Evolutionary conservation across 2,797 vertebrate species (phyloP), one percentile per base, ranked within the genome.

Genomic region (Chromis chromis): DNA sequence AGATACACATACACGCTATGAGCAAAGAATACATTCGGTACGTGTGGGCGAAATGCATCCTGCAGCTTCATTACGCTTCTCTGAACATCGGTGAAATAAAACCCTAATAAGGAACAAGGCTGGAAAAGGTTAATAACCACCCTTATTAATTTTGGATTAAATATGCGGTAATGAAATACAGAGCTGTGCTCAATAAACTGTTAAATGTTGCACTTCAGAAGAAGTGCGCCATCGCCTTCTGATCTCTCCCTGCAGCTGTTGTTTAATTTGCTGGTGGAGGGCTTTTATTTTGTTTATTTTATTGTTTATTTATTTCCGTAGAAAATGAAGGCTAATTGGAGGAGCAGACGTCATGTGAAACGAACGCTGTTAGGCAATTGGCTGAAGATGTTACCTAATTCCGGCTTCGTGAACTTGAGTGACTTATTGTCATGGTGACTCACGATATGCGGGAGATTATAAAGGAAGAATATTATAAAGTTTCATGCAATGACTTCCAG

Each of bases 141-240:
- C 78, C 85, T 81, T 89, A 89, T 90, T 93, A 89, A 90, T 92
- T 92, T 89, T 83, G 85, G 90, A 94, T 93, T 93, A 90, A 91
- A 92, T 87, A 78, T 2, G 16, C 76, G 64, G 78, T 90, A 86
- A 92, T 91, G 79, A 93, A 92, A 90, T 89, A 83, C 79, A 63
- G 84, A 83, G 77, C 85, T 73, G 80, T 80, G 83, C 87, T 91
- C 81, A 84, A 86, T 92, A 91, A 86, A 88, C 84, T 89, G 83
- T 80, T 84, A 78, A 87, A 83, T 80, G 74, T 63, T 84, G 71
- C 80, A 78, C 86, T 88, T 88, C 68, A 83, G 77, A 82, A 74
- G 73, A 73, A 78, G 70, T 61, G 53, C n/a, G 14, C 49, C 48
- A 74, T 81, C 72, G 33, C 79, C 78, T 80, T 67, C 76, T 78